Evolutionary conservation across 2,888 invertebrate genomes (phyloP), one percentile per base, ranked within the genome.

Genomic region (Pristionchus entomophagus): DNA sequence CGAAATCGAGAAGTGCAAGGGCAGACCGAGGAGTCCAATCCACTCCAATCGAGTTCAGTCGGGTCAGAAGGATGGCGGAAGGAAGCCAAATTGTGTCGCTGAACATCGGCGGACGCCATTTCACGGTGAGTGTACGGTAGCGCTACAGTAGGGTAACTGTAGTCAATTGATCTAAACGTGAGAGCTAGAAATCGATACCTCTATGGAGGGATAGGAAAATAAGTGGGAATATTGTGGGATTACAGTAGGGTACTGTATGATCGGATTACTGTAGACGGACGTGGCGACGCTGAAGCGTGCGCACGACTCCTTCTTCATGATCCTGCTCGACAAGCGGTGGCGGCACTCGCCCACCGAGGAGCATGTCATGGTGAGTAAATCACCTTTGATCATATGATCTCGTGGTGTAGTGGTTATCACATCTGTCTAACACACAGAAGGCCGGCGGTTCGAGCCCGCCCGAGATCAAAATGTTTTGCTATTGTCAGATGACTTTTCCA

Each of bases 371-470:
- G 81, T 81, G 35, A 38, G 69, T 38, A n/a, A 35, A 6, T 19
- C 4, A 14, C 19, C 17, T 5, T 19, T 0, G 2, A 2, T 26
- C 81, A 56, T 56, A 53, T 56, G 85, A 85, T 86, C 86, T 86
- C 86, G 86, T 86, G 87, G 88, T 88, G 88, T 88, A 88, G 88
- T 88, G 88, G 88, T 89, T 89, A 89, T 89, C 89, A 89, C 89
- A 88, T 89, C 89, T 89, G 89, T 88, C 89, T 89, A 89, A 89
- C 89, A 89, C 89, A 89, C 89, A 89, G 89, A 89, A 89, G 89
- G 89, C 86, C 89, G 88, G 89, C 88, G 88, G 89, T 89, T 89
- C 88, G 88, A 89, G 89, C 89, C 89, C 89, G 87, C 89, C 89
- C 87, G 89, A 89, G 88, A 89, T 89, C 89, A 89, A 88, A 88